phyloP scores from a whole-genome alignment of 2,797 vertebrate genomes.

The Crenuchus spilurus region DNA sequence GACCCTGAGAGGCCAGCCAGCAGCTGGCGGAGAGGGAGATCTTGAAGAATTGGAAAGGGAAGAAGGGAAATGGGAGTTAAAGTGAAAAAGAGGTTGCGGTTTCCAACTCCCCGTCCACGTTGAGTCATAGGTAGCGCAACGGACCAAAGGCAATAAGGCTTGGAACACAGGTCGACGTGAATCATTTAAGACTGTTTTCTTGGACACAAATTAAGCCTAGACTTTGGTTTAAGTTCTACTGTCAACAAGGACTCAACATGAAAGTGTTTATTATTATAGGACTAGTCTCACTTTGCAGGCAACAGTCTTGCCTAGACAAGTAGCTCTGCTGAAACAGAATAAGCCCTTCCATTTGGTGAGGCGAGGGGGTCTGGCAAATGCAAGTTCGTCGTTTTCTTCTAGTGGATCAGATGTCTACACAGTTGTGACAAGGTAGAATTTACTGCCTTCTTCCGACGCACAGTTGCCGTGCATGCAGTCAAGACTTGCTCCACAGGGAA shows the following conservation, averaged over 20 bases:
- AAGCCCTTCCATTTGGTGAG: slow-evolving; percentile 5
- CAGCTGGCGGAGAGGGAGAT: slow-evolving; percentile 46
- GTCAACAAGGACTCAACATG: slow-evolving; percentile 27
- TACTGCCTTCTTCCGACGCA: neutral
- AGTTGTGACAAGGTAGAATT: slow-evolving; percentile 4
- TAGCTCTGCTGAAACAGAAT: slow-evolving; percentile 6
- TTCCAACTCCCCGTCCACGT: slow-evolving; percentile 57
- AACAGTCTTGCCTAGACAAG: slow-evolving; percentile 30
- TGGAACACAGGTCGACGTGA: slow-evolving; percentile 24
- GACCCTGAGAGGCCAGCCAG: slow-evolving; percentile 51
- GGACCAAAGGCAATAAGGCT: slow-evolving; percentile 57
- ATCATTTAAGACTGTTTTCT: slow-evolving; percentile 41
- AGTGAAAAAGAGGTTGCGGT: slow-evolving; percentile 52
- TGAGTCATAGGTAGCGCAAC: slow-evolving; percentile 56
- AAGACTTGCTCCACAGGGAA: neutral
- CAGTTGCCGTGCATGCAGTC: neutral
- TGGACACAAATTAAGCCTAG: slow-evolving; percentile 37
- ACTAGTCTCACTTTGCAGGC: slow-evolving; percentile 9
- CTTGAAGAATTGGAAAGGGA: slow-evolving; percentile 50
- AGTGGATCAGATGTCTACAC: slow-evolving; percentile 7
- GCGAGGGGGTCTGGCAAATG: slow-evolving; percentile 2
- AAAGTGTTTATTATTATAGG: slow-evolving; percentile 36
- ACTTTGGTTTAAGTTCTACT: slow-evolving; percentile 34
- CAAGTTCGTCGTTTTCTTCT: slow-evolving; percentile 5
- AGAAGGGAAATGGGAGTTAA: slow-evolving; percentile 51